These are phyloP conservation scores for Capitella teleta DNA, from an alignment of 1,140 invertebrate species.

Conservation along the genomic window DNA sequence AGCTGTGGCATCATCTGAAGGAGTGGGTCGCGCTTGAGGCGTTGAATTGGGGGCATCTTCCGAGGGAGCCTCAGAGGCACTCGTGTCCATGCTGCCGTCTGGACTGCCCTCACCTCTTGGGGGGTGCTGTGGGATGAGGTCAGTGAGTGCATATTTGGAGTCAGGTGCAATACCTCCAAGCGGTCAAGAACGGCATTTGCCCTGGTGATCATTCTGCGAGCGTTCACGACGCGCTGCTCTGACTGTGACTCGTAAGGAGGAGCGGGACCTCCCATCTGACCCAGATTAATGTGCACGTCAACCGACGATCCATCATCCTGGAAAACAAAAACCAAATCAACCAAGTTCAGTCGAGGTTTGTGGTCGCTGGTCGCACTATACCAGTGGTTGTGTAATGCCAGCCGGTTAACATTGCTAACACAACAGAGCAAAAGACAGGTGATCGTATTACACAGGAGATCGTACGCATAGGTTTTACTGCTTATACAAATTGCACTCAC, in stretches of 20 bases:
- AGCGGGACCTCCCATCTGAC: conserved; percentile 20
- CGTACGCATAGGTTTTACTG: too few species aligned
- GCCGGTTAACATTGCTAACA: too few species aligned
- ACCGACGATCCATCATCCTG: conserved; percentile 39
- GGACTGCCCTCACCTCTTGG: not conserved
- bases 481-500: too few species aligned
- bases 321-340: conserved; percentile 9
- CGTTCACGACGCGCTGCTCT: conserved; percentile 29
- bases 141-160: too few species aligned
- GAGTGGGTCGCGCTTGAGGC: too few species aligned
- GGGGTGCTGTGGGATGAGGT: not conserved
- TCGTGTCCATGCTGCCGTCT: not conserved
- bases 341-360: too few species aligned
- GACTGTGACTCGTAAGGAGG: conserved; percentile 27
- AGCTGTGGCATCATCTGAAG: too few species aligned
- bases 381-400: too few species aligned
- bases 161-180: conserved; percentile 29
- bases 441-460: too few species aligned
- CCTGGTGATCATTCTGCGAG: conserved; percentile 27
- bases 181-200: conserved; percentile 27
- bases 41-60: too few species aligned
- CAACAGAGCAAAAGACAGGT: too few species aligned
- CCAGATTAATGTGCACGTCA: conserved; percentile 43
- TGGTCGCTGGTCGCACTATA: too few species aligned
- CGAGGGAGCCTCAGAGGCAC: not conserved